These are phyloP conservation scores for Lepus oiostolus DNA, from an alignment of 2,797 vertebrate species.

Conservation along the genomic window DNA sequence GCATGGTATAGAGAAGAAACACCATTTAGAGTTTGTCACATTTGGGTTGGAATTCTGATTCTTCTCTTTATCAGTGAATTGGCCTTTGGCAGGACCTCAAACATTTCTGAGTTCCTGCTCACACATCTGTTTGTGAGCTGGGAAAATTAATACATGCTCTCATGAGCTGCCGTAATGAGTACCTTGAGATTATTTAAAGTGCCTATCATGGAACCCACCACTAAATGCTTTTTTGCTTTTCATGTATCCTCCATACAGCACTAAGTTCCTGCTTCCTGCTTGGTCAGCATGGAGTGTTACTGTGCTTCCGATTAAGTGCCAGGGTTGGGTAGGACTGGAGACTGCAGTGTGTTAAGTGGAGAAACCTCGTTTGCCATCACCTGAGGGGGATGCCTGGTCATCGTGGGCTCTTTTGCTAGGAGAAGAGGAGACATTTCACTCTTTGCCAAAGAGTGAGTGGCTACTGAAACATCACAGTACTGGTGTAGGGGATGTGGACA, in stretches of 20 bases:
- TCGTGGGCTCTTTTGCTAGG: not conserved
- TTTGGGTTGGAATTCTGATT: conserved; percentile 66
- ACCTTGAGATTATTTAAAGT: conserved; percentile 51
- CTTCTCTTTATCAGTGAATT: conserved; percentile 24
- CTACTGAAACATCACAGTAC: not conserved
- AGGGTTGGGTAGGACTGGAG: conserved; percentile 30
- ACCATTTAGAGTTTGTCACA: not conserved
- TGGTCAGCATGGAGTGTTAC: conserved; percentile 63
- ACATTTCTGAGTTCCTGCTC: conserved; percentile 53
- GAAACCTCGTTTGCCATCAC: conserved; percentile 4
- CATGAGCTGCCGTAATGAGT: not conserved
- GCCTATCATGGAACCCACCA: not conserved
- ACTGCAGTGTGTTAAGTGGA: conserved; percentile 47
- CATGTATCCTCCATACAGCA: conserved; percentile 57
- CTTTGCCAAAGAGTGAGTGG: not conserved
- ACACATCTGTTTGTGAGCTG: conserved; percentile 20
- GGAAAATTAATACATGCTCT: not conserved
- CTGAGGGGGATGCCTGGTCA: not conserved
- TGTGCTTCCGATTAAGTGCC: conserved; percentile 41
- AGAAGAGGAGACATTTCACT: not conserved
- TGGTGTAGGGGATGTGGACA: not conserved
- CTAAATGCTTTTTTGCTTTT: conserved; percentile 67
- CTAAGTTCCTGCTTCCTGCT: conserved; percentile 67
- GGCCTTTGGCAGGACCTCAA: conserved; percentile 46
- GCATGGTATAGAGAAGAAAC: conserved; percentile 20